Base-by-base conservation (phyloP, 1,140 invertebrate genomes). In the Rhopalosiphum maidis region DNA sequence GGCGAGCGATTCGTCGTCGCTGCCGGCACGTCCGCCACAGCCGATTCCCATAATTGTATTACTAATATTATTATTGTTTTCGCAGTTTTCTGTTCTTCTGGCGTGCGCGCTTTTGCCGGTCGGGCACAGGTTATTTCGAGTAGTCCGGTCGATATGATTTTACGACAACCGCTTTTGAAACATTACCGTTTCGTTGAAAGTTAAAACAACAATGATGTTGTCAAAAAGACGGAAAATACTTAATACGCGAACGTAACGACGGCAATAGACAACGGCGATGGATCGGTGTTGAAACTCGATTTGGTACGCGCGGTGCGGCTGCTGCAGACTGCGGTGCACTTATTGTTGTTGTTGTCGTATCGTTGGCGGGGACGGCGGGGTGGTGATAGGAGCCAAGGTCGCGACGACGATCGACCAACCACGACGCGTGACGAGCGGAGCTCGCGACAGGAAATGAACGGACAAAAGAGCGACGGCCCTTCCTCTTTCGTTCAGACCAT, bases 301-400 rank as follows among this genome's bases (percentile, higher is more conserved):
- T 18, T 6, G 30, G 15, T 6, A 77, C 60, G 15, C 30, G 18
- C 60, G n/a, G 60, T 18, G 60, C 15, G 30, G 60, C 60, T 77
- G 60, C 60, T 77, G 60, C 15, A 77, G 60, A 77, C 60, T 77
- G 60, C n/a, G 0, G 60, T 23, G 54, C 23, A 23, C 51, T 54
- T 54, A 7, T 54, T 54, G 55, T 60, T 60, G 55, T 77, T 77
- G 60, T 77, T 77, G 60, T 77, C n/a, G 60, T n/a, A n/a, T 77
- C 60, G n/a, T 4, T 18, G 60, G 60, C 60, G 35, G 77, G 21
- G 77, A 37, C 37, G 77, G 77, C 2, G 77, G 77, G 77, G n/a
- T 37, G 35, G 77, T 83, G 77, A 83, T 83, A 83, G 77, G n/a
- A 35, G 77, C 35, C 77, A 83, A 83, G 77, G 77, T 83, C 77